Conservation (phyloP, 35 echinoderm and acorn worm species). For the Eucidaris tribuloides region DNA sequence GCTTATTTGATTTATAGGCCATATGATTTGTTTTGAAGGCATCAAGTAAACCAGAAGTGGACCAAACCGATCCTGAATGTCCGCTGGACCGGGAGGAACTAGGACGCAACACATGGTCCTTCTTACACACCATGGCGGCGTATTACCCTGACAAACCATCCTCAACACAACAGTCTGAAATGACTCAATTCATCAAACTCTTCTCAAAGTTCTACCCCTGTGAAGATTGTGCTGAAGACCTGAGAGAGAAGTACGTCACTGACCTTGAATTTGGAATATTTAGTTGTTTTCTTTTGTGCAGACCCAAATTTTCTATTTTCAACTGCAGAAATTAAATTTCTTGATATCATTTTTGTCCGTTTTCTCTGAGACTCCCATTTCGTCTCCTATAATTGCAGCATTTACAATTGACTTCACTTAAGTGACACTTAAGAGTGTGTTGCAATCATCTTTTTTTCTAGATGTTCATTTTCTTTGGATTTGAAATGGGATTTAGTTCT, state of each 20-base stretch:
- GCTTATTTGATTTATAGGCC: neutral
- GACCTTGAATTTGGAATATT: too few species aligned
- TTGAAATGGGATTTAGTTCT: too few species aligned
- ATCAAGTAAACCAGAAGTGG: neutral
- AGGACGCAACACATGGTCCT: slow-evolving; percentile 97
- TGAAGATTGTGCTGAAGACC: slow-evolving; percentile 89
- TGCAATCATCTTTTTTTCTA: too few species aligned
- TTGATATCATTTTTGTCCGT: too few species aligned
- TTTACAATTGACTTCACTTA: too few species aligned
- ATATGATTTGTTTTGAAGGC: neutral
- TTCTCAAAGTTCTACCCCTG: slow-evolving; percentile 98
- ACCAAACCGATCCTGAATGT: slow-evolving; percentile 56
- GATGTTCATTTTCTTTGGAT: too few species aligned
- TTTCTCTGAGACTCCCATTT: too few species aligned
- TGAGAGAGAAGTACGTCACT: slow-evolving; percentile 85
- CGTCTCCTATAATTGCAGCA: too few species aligned
- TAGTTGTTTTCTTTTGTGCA: too few species aligned
- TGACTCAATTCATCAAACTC: slow-evolving; percentile 91
- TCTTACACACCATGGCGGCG: slow-evolving; percentile 92
- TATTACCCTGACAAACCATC: slow-evolving; percentile 92
- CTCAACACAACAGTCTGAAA: slow-evolving; percentile 65
- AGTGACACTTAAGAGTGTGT: too few species aligned
- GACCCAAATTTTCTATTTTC: too few species aligned
- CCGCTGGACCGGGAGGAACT: slow-evolving; percentile 94
- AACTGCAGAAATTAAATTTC: too few species aligned